Percentiles rank a stretch among this genome's conserved stretches.
phyloP scores from a whole-genome alignment of 2,888 invertebrate species.

The Sycophila texana region DNA sequence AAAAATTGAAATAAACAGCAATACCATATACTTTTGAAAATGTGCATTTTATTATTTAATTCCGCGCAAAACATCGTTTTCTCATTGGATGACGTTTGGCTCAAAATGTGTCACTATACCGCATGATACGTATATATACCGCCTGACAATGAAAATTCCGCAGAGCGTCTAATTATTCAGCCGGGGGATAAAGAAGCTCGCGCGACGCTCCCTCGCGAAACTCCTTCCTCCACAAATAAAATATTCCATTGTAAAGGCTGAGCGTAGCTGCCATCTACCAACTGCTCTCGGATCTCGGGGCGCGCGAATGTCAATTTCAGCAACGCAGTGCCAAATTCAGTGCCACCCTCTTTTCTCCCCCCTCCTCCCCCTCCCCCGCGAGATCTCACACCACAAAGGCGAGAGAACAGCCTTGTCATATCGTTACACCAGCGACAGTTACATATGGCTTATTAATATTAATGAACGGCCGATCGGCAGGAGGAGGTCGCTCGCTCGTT shows the following conservation, averaged over 20 bases:
- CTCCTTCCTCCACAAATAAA: conserved; percentile 32
- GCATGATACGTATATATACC: too few relatives aligned
- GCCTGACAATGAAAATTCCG: background rate
- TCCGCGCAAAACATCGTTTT: too few relatives aligned
- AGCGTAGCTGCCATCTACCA: background rate
- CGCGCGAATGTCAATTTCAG: conserved; percentile 55
- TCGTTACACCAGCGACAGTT: conserved; percentile 69
- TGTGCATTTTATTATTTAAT: too few relatives aligned
- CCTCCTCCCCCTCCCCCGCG: background rate
- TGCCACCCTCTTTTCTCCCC: conserved; percentile 41
- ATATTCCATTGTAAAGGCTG: conserved; percentile 33
- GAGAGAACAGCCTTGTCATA: conserved; percentile 60
- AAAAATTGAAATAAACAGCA: too few relatives aligned
- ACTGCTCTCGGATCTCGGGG: conserved; percentile 23
- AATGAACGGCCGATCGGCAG: conserved; percentile 71
- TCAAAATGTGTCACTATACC: too few relatives aligned
- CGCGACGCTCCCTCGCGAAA: conserved; percentile 2
- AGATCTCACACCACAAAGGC: background rate
- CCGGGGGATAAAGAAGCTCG: background rate
- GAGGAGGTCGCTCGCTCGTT: background rate
- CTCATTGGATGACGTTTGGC: too few relatives aligned
- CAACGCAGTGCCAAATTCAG: conserved; percentile 43
- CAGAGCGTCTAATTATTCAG: conserved; percentile 38
- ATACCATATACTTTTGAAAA: too few relatives aligned
- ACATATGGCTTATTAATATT: conserved; percentile 74